phyloP scores from a whole-genome alignment of 2,113 vertebrate species.

The Apodemus sylvaticus region DNA sequence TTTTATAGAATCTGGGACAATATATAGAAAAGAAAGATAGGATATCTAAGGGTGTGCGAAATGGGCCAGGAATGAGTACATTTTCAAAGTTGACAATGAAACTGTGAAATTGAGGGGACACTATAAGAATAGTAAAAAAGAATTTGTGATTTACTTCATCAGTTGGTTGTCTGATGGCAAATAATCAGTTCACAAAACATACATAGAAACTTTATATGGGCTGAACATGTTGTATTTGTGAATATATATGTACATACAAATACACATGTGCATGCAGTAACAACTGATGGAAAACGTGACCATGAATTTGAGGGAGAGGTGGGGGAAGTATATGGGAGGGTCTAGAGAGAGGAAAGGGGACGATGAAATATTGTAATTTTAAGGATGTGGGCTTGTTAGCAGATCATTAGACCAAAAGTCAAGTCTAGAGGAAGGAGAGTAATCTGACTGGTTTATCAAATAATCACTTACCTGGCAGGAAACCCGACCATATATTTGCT shows the following conservation, averaged over 20 bases:
- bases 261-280: not conserved
- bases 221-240: not conserved
- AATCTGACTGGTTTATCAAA: slow-evolving; percentile 24
- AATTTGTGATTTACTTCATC: slow-evolving; percentile 38
- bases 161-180: not conserved
- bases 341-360: not conserved
- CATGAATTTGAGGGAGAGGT: not conserved
- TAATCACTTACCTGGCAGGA: slow-evolving; percentile 33
- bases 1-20: not conserved
- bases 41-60: not conserved
- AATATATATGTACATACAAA: not conserved
- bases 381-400: slow-evolving; percentile 19
- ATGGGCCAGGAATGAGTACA: not conserved
- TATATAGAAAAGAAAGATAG: not conserved
- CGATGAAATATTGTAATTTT: not conserved
- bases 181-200: not conserved
- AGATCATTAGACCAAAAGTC: slow-evolving; percentile 12
- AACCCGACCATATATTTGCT: slow-evolving; percentile 16
- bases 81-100: slow-evolving; percentile 21
- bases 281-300: not conserved
- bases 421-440: slow-evolving; percentile 44
- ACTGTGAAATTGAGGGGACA: not conserved
- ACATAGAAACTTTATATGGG: not conserved
- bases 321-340: rapidly evolving
- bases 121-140: not conserved